These are phyloP conservation scores for Tortrix viridana DNA, from an alignment of 2,888 invertebrate species.

Conservation along the genomic window DNA sequence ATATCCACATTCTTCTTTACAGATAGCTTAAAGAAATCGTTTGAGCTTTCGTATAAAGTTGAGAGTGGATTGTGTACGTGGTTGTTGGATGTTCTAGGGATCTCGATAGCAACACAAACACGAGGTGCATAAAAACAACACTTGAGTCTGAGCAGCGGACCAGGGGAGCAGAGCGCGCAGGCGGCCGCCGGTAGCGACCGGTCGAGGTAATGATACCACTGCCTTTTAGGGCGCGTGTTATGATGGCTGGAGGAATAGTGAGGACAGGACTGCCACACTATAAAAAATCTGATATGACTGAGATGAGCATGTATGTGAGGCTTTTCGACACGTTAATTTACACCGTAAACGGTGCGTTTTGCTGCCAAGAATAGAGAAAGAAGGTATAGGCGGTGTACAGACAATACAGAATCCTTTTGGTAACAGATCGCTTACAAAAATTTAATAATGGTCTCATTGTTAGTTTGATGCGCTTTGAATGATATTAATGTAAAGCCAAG, in stretches of 20 bases:
- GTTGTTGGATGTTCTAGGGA: constrained; percentile 48
- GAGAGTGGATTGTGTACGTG: constrained; percentile 23
- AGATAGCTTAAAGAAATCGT: constrained; percentile 13
- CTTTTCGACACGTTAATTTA: too few species aligned
- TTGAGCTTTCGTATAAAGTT: constrained; percentile 17
- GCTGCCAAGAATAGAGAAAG: too few species aligned
- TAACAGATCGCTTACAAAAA: too few species aligned
- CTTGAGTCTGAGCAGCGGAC: constrained; percentile 61
- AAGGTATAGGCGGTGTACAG: too few species aligned
- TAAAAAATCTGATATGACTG: too few species aligned
- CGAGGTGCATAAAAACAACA: constrained; percentile 74
- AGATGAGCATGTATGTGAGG: too few species aligned
- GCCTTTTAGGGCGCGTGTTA: constrained; percentile 79
- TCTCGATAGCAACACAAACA: constrained; percentile 74
- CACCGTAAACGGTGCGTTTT: too few species aligned
- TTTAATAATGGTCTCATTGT: too few species aligned
- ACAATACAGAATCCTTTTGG: too few species aligned
- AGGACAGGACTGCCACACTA: constrained; percentile 57
- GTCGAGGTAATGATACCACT: constrained; percentile 77
- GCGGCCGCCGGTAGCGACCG: constrained; percentile 60
- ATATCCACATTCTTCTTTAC: constrained; percentile 45
- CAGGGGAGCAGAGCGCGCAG: constrained; percentile 70
- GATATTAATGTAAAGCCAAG: too few species aligned
- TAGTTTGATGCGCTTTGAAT: too few species aligned
- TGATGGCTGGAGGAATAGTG: constrained; percentile 62